phyloP scores from a whole-genome alignment of 2,888 invertebrate genomes.

The Oligia fasciuncula region DNA sequence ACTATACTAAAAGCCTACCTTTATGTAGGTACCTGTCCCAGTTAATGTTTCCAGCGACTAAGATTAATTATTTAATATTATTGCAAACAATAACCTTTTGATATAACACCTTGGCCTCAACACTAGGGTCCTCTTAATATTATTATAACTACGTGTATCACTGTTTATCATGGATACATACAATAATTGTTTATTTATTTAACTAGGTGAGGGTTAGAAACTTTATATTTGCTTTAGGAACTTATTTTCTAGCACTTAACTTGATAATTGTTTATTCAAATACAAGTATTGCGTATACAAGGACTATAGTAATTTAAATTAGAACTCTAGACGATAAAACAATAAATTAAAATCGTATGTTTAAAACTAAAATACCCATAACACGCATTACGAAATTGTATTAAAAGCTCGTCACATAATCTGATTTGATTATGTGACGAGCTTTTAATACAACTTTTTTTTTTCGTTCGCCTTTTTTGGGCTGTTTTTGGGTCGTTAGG shows the following conservation, averaged over 20 bases:
- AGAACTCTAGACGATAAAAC: background rate
- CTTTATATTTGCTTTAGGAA: background rate
- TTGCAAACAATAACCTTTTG: constrained; percentile 34
- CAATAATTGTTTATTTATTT: background rate
- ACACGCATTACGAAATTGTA: background rate
- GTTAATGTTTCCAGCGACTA: background rate
- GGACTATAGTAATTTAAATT: background rate
- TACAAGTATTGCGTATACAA: background rate
- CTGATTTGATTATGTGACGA: too few species aligned
- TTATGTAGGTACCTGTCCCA: constrained; percentile 7
- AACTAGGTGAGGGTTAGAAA: constrained; percentile 11
- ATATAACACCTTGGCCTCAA: constrained; percentile 36
- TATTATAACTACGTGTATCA: too few species aligned
- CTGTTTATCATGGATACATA: too few species aligned
- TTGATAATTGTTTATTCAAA: background rate
- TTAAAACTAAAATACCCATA: background rate
- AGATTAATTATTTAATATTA: constrained; percentile 16
- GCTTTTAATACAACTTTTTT: too few species aligned
- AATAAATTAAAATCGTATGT: background rate
- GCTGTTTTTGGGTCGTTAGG: background rate
- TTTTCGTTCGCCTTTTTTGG: too few species aligned
- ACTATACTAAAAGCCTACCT: background rate
- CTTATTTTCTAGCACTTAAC: background rate
- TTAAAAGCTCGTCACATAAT: background rate
- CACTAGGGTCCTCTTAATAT: too few species aligned